Percentiles rank a stretch among this genome's conserved stretches.
These are phyloP conservation scores for Cyprinodon brontotheroides DNA, from an alignment of 2,113 vertebrate species.

Conservation along the genomic window DNA sequence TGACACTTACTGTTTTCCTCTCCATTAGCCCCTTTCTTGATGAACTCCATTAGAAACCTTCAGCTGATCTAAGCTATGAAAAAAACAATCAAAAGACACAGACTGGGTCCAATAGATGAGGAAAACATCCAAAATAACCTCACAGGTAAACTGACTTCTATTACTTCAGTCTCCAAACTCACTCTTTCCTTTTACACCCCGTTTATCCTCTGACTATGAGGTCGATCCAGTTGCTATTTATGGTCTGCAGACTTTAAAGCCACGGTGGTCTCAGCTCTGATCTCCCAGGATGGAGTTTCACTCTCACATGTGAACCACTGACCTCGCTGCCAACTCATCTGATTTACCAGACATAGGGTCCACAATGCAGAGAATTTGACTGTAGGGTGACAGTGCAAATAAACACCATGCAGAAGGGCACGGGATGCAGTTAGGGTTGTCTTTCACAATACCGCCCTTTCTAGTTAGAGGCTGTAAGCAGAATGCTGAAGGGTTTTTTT, in stretches of 20 bases:
- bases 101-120: conserved; percentile 23
- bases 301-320: conserved; percentile 37
- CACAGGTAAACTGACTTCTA: neutral
- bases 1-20: conserved; percentile 61
- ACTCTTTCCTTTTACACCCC: conserved; percentile 16
- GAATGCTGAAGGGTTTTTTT: neutral
- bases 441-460: conserved; percentile 4
- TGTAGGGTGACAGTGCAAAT: conserved; percentile 39
- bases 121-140: conserved; percentile 30
- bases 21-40: conserved; percentile 41
- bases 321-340: conserved; percentile 22
- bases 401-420: conserved; percentile 21
- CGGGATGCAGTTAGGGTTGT: neutral
- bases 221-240: conserved; percentile 37
- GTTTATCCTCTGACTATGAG: conserved; percentile 40
- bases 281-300: conserved; percentile 33
- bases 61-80: conserved; percentile 36
- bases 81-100: conserved; percentile 35
- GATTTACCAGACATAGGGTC: conserved; percentile 15
- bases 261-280: conserved; percentile 27
- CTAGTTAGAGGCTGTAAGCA: neutral
- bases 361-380: conserved; percentile 29
- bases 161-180: conserved; percentile 20
- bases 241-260: conserved; percentile 22
- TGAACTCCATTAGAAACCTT: conserved; percentile 44